Base-by-base conservation (phyloP, 1,140 invertebrate genomes). In the Ectropis grisescens region DNA sequence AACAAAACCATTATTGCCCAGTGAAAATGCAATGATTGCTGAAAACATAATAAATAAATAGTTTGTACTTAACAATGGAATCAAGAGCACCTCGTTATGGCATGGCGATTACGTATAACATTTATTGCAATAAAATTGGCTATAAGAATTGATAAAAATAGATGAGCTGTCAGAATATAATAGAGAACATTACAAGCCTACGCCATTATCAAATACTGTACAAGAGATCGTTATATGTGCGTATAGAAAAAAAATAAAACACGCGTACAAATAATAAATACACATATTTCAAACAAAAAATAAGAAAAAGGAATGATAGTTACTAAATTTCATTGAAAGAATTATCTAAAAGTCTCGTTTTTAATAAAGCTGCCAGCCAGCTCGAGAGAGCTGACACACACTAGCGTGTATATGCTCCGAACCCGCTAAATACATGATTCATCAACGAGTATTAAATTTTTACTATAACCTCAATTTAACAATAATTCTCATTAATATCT, bases 401-500 rank as follows among this genome's bases (percentile, higher is more conserved):
- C 3, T 19, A 37, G 22, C 31, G 34, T 54, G 41, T 55, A 58
- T 52, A 54, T 49, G 37, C 37, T 33, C 32, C 36, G 27, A 48
- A 52, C 45, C 42, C 37, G 39, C 38, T 62, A 58, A 41, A 57
- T 61, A 71, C 55, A 57, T 48, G 56, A 64, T 68, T 71, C 55
- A 53, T 69, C 51, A 75, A 79, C 71, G 69, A 74, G 52, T 72
- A 70, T 76, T 79, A 75, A 76, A 76, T 75, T 79, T 79, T 72
- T 46, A 62, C 69, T 76, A 74, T 67, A 66, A 65, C 56, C 49
- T 65, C 66, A 64, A 53, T 78, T 69, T 58, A 79, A 79, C 66
- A 79, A 71, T 69, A 62, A 57, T 53, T 46, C 46, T 47, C 57
- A 65, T 71, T 68, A 61, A 58, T 57, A 37, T 58, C 70, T 76